Conservation (phyloP, 1,140 invertebrate species). For the Papilio polytes region DNA sequence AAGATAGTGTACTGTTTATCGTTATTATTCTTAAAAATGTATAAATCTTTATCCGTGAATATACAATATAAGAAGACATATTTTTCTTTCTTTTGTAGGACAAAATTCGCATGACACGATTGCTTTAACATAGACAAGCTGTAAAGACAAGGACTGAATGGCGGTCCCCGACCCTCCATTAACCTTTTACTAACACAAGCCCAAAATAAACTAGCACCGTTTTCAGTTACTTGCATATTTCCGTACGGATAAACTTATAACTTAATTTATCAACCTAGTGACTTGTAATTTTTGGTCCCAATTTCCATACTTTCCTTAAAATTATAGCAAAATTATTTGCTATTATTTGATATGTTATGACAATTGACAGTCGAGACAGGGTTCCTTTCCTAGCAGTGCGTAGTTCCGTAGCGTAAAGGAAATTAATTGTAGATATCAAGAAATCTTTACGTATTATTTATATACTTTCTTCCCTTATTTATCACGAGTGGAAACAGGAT, state of each 20-base stretch:
- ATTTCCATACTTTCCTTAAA: background rate
- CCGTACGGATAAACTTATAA: constrained; percentile 8
- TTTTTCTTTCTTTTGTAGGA: background rate
- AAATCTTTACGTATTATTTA: background rate
- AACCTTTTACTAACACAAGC: constrained; percentile 24
- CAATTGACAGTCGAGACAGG: background rate
- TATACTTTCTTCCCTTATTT: background rate
- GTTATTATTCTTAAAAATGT: too few species aligned
- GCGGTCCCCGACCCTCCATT: constrained; percentile 15
- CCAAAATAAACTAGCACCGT: constrained; percentile 12
- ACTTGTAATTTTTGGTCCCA: background rate
- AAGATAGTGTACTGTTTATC: too few species aligned
- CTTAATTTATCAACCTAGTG: constrained; percentile 5
- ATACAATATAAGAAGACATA: background rate
- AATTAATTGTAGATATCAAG: background rate
- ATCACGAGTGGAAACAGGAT: background rate
- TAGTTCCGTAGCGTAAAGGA: background rate
- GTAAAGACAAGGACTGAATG: constrained; percentile 25
- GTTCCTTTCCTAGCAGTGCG: background rate
- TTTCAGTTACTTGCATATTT: constrained; percentile 29
- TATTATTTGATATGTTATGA: background rate
- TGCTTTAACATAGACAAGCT: constrained; percentile 16
- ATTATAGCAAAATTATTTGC: background rate
- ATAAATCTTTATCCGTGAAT: background rate
- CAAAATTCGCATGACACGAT: background rate